Conservation (phyloP, 2,113 vertebrate genomes). For the Neodon shergylaensis region DNA sequence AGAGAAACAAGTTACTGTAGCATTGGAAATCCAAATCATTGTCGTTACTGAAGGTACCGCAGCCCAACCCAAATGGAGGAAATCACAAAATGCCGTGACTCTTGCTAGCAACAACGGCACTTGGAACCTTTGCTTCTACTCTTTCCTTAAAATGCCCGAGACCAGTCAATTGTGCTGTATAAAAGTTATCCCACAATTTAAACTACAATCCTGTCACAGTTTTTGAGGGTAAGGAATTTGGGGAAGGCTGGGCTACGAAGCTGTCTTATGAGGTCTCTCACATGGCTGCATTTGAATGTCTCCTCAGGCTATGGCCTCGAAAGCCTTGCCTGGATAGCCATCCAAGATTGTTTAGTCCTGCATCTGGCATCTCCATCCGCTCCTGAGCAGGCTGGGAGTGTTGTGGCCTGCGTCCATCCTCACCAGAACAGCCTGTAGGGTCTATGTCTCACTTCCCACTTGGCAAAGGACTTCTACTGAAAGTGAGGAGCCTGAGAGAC, state of each 20-base stretch:
- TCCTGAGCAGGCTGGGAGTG: not conserved
- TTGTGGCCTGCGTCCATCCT: not conserved
- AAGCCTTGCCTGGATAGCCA: not conserved
- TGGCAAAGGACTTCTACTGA: not conserved
- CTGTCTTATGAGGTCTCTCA: not conserved
- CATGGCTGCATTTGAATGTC: not conserved
- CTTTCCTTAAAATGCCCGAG: slow-evolving; percentile 15
- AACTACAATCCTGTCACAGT: not conserved
- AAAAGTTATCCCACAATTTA: not conserved
- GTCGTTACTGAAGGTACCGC: too few relatives aligned
- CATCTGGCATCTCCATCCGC: not conserved
- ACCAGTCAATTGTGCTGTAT: not conserved
- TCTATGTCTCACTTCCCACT: not conserved
- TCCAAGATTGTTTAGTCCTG: not conserved
- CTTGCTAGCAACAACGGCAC: not conserved
- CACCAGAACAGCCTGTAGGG: not conserved
- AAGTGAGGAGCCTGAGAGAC: not conserved
- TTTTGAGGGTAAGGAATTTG: not conserved
- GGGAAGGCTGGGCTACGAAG: not conserved
- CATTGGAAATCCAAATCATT: not conserved
- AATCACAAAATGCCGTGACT: not conserved
- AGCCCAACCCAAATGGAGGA: not conserved
- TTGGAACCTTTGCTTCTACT: slow-evolving; percentile 29
- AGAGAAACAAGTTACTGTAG: not conserved
- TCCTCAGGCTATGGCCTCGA: not conserved